Conservation (phyloP, 2,113 vertebrate genomes). For the Lagenorhynchus albirostris region DNA sequence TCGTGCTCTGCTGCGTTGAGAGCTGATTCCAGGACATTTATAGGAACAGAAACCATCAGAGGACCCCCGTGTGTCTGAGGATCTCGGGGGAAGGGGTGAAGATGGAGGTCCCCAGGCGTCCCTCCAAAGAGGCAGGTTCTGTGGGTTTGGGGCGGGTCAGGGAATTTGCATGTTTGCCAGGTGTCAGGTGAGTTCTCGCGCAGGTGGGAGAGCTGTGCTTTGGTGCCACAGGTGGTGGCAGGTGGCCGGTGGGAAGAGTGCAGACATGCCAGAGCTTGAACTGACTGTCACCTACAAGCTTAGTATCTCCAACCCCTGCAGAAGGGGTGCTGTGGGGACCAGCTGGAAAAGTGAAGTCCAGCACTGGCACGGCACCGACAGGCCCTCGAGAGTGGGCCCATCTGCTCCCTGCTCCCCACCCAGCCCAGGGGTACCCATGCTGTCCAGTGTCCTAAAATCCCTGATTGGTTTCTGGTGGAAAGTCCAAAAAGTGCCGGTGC, state of each 20-base stretch:
- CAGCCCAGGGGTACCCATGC: fast-evolving
- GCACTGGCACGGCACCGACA: background rate
- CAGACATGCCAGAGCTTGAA: background rate
- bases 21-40: background rate
- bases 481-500: fast-evolving
- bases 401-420: fast-evolving
- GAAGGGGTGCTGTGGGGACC: background rate
- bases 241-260: background rate
- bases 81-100: fast-evolving
- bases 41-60: background rate
- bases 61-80: background rate
- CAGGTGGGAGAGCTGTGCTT: background rate
- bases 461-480: fast-evolving
- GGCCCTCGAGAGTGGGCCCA: background rate
- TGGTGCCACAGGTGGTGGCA: background rate
- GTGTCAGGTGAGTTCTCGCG: fast-evolving
- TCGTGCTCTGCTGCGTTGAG: background rate
- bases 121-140: background rate
- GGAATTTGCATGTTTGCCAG: background rate
- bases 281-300: background rate
- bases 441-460: fast-evolving
- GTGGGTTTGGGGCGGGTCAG: too few species aligned
- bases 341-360: background rate
- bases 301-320: fast-evolving
- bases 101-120: background rate